Evolutionary conservation across 2,888 invertebrate species (phyloP), one percentile per base, ranked within the genome.

Genomic region (Caenorhabditis doughertyi): DNA sequence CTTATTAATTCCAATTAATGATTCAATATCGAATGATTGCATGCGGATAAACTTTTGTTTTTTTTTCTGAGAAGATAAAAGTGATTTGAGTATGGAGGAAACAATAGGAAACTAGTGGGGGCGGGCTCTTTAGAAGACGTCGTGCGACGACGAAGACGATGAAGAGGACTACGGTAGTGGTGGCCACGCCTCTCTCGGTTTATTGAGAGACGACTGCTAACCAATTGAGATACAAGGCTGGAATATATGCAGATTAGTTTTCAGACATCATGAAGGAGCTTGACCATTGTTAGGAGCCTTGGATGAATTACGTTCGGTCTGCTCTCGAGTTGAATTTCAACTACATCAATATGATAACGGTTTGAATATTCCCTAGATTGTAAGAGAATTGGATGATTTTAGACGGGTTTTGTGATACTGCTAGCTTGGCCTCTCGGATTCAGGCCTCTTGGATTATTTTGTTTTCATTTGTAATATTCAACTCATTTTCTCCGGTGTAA

Each of bases 1-100:
- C 81, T 85, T 74, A 53, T 79, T 83, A 35, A 51, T 51, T 35
- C 85, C 85, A 68, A 85, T 85, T 39, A 85, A 51, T 47, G 85
- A 85, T 51, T 85, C 85, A 44, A 85, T 85, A 71, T 85, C 79
- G 47, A 85, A 85, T n/a, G 85, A 60, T 35, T 73, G 73, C 80
- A 80, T 80, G 13, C 55, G n/a, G 29, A 55, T 53, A 25, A 53
- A 25, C 44, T 47, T 13, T 35, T 58, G 39, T 60, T 60, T 25
- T n/a, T 25, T 47, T 58, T 7, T 55, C 44, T 29, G 25, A 23
- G 42, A 39, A 58, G 32, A 70, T 44, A 35, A 13, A 47, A 71
- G 42, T 44, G 49, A 29, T 58, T 49, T 16, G 27, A 68, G 32
- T 32, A 18, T 47, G 55, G n/a, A n/a, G n/a, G 18, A 55, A 35